These are phyloP conservation scores for Nomada lathburiana DNA, from an alignment of 2,888 invertebrate species.

Conservation along the genomic window DNA sequence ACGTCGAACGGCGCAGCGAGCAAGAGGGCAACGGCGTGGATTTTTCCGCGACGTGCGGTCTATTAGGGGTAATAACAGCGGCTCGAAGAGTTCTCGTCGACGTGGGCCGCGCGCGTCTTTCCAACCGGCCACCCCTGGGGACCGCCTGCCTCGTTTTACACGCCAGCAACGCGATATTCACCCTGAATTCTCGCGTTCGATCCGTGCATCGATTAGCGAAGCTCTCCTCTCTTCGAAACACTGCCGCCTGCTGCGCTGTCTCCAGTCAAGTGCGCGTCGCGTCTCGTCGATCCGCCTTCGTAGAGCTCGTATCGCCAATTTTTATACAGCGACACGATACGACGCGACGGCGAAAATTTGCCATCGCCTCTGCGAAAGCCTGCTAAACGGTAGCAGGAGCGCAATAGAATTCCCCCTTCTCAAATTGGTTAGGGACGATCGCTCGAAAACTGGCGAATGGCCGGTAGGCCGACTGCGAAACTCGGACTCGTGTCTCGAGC, in stretches of 20 bases:
- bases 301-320: not conserved
- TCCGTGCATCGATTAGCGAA: conserved; percentile 14
- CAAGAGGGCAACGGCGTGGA: conserved; percentile 32
- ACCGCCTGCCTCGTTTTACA: conserved; percentile 30
- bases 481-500: conserved; percentile 12
- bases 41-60: conserved; percentile 78
- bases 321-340: too few species aligned
- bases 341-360: not conserved
- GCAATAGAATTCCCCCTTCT: not conserved
- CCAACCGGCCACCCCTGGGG: conserved; percentile 53
- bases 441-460: conserved; percentile 1
- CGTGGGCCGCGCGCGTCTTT: conserved; percentile 46
- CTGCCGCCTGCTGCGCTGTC: not conserved
- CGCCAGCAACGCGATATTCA: conserved; percentile 1
- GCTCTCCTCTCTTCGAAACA: not conserved
- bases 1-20: conserved; percentile 5
- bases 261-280: not conserved
- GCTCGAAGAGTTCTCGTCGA: conserved; percentile 42
- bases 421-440: not conserved
- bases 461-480: not conserved
- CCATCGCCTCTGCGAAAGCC: not conserved
- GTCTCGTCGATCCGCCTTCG: not conserved
- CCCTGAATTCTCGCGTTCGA: conserved; percentile 35
- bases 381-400: not conserved
- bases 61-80: conserved; percentile 83